Percentiles rank a stretch among this genome's conserved stretches.
Conservation (phyloP, 1,140 invertebrate genomes). For the Diuraphis noxia region DNA sequence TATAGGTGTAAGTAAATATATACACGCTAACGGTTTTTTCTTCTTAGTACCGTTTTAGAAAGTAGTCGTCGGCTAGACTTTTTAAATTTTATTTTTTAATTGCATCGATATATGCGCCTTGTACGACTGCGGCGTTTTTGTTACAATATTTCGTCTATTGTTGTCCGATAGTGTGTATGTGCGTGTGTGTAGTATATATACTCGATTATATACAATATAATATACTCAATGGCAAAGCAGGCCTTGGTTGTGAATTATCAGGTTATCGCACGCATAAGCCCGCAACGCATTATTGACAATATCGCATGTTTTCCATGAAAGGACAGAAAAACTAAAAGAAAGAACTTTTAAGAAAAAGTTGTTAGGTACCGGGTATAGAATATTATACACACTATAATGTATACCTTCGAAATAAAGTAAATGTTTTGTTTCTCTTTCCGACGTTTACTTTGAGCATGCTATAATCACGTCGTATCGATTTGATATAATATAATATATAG, state of each 20-base stretch:
- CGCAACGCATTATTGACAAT: not conserved
- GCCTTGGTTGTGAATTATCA: not conserved
- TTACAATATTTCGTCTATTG: not conserved
- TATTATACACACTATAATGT: not conserved
- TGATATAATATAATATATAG: not conserved
- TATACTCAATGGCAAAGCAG: not conserved
- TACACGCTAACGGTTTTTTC: not conserved
- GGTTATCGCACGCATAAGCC: not conserved
- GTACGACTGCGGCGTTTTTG: not conserved
- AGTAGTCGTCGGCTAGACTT: not conserved
- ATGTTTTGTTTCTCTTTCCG: not conserved
- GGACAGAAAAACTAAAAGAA: not conserved
- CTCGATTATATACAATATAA: not conserved
- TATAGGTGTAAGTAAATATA: not conserved
- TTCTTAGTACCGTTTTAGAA: not conserved
- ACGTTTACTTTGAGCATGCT: not conserved
- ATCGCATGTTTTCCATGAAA: not conserved
- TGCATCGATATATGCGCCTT: not conserved
- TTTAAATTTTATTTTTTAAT: slow-evolving; percentile 13
- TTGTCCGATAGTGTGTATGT: not conserved
- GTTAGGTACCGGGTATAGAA: not conserved
- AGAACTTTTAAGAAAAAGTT: not conserved
- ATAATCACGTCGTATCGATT: not conserved
- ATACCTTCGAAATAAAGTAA: not conserved
- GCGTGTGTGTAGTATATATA: not conserved